These are phyloP conservation scores for Anhinga rufa DNA, from an alignment of 2,113 vertebrate species.

Conservation along the genomic window DNA sequence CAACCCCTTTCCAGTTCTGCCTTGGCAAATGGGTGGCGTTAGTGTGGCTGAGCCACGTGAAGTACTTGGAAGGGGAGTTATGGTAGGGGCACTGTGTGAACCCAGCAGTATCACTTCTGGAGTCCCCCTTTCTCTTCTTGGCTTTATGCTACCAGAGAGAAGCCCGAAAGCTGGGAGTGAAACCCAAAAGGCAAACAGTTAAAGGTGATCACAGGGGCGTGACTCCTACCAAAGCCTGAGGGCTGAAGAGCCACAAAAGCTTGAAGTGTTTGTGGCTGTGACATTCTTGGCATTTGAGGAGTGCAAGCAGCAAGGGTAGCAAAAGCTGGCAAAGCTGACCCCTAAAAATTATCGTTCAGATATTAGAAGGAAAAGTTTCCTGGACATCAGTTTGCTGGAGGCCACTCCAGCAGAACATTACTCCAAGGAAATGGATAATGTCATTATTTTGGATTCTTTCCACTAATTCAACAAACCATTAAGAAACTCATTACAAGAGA, in stretches of 20 bases:
- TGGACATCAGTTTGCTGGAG: not conserved
- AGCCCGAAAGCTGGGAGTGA: not conserved
- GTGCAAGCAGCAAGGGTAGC: not conserved
- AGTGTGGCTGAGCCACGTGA: not conserved
- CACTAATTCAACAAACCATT: not conserved
- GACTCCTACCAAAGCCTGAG: not conserved
- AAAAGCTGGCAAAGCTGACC: not conserved
- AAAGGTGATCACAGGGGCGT: not conserved
- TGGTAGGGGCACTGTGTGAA: rapidly evolving
- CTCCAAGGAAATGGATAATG: not conserved
- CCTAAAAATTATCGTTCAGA: not conserved
- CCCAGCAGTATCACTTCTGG: not conserved
- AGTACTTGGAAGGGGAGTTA: not conserved
- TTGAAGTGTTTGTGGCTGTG: not conserved
- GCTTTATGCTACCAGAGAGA: not conserved
- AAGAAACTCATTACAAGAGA: not conserved
- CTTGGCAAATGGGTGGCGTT: not conserved
- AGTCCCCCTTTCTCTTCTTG: not conserved
- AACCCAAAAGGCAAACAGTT: not conserved
- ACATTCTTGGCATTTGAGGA: not conserved
- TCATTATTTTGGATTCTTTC: not conserved
- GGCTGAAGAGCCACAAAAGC: not conserved
- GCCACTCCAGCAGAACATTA: not conserved
- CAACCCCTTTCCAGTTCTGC: not conserved
- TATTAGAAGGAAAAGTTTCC: not conserved